A percentile compares a stretch with the other conserved stretches of the same genome.
phyloP scores from a whole-genome alignment of 1,140 invertebrate species.

The Oreohelix idahoensis region DNA sequence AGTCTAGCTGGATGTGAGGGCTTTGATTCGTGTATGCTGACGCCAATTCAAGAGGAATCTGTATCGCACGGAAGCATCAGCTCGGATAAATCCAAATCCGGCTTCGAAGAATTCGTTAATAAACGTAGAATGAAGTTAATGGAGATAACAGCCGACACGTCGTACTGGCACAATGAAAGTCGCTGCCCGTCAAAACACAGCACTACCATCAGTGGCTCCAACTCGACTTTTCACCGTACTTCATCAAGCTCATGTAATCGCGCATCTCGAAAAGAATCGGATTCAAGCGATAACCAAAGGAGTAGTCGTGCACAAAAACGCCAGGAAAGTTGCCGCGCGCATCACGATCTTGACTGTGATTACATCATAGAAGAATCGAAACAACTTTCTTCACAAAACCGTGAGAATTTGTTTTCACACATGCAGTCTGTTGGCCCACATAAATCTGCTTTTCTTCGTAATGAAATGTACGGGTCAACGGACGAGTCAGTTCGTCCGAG shows the following conservation, averaged over 20 bases:
- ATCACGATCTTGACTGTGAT: background rate
- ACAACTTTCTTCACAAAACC: background rate
- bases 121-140: background rate
- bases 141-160: background rate
- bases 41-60: slow-evolving; percentile 12
- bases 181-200: background rate
- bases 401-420: background rate
- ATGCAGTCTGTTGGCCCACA: background rate
- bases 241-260: background rate
- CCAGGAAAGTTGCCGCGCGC: background rate
- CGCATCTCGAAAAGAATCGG: background rate
- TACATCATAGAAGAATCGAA: background rate
- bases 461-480: background rate
- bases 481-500: background rate
- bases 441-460: slow-evolving; percentile 15
- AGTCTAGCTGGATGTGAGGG: slow-evolving; percentile 5
- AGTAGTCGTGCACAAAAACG: background rate
- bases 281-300: background rate
- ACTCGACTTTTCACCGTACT: background rate
- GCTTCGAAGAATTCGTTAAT: slow-evolving; percentile 2
- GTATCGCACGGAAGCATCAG: background rate
- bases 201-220: background rate
- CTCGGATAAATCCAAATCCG: background rate
- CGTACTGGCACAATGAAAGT: background rate
- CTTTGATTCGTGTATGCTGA: background rate